These are phyloP conservation scores for Neotragus moschatus DNA, from an alignment of 2,113 vertebrate species.

Conservation along the genomic window DNA sequence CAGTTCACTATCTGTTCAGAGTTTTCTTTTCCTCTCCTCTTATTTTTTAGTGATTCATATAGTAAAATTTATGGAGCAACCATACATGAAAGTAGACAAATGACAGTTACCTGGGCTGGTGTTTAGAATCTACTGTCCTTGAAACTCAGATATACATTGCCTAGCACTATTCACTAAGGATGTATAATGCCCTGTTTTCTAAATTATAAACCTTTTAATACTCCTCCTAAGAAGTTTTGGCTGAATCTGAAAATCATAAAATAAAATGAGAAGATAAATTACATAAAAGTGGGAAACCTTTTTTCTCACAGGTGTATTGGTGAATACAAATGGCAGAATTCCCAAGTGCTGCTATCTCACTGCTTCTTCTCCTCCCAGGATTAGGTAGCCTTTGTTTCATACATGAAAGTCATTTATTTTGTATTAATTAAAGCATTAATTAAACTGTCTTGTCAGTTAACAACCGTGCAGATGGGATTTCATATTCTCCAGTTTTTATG, in stretches of 20 bases:
- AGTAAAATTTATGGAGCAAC: not conserved
- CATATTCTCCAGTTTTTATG: not conserved
- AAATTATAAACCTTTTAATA: not conserved
- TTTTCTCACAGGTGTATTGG: not conserved
- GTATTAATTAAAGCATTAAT: not conserved
- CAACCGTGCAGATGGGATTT: not conserved
- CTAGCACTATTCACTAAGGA: not conserved
- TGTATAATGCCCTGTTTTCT: not conserved
- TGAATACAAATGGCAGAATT: not conserved
- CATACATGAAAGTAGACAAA: not conserved
- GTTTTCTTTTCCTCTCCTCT: not conserved
- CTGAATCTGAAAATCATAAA: not conserved
- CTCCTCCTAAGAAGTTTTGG: not conserved
- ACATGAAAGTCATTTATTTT: not conserved
- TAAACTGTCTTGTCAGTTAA: not conserved
- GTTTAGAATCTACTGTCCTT: not conserved
- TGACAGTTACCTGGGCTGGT: not conserved
- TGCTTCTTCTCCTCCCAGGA: not conserved
- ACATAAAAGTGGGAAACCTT: not conserved
- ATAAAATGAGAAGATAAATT: not conserved
- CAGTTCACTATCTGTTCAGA: not conserved
- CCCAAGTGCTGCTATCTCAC: not conserved
- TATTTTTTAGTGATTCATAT: not conserved
- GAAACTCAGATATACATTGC: not conserved
- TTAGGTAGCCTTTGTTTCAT: not conserved